Conservation (phyloP, 1,140 invertebrate genomes). For the Phortica variegata region DNA sequence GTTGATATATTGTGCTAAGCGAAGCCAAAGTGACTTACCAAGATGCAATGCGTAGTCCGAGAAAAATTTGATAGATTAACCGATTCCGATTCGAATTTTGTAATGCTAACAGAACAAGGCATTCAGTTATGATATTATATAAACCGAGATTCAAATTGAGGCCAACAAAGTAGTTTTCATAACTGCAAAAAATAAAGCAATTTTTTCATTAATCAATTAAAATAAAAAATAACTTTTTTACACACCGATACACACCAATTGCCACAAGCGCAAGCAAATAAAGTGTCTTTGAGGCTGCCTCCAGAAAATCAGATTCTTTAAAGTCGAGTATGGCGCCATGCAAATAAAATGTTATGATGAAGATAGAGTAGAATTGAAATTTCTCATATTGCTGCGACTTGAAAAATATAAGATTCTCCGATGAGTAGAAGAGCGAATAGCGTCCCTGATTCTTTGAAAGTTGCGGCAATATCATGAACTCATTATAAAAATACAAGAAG, state of each 20-base stretch:
- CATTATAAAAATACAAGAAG: constrained; percentile 51
- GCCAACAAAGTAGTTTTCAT: constrained; percentile 54
- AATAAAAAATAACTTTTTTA: background rate
- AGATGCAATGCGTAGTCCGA: constrained; percentile 42
- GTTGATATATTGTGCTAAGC: background rate
- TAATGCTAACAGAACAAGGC: constrained; percentile 37
- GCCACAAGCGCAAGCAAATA: constrained; percentile 42
- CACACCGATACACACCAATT: constrained; percentile 42
- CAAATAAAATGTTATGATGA: constrained; percentile 51
- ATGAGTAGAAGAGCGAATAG: constrained; percentile 48
- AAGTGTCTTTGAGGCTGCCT: constrained; percentile 45
- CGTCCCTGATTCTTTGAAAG: constrained; percentile 47
- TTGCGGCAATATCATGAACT: constrained; percentile 51
- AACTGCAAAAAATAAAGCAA: constrained; percentile 25
- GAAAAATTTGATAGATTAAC: constrained; percentile 45
- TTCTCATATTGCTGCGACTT: constrained; percentile 49
- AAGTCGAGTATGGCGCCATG: constrained; percentile 50
- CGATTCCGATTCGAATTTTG: constrained; percentile 39
- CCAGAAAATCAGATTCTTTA: constrained; percentile 46
- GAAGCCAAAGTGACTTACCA: constrained; percentile 18
- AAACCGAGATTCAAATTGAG: constrained; percentile 46
- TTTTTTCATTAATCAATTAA: background rate
- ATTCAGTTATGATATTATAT: constrained; percentile 48
- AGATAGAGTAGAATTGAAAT: constrained; percentile 51
- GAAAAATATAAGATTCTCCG: constrained; percentile 52